Evolutionary conservation across 2,888 invertebrate species (phyloP).

Genomic region (Agriotes lineatus): DNA sequence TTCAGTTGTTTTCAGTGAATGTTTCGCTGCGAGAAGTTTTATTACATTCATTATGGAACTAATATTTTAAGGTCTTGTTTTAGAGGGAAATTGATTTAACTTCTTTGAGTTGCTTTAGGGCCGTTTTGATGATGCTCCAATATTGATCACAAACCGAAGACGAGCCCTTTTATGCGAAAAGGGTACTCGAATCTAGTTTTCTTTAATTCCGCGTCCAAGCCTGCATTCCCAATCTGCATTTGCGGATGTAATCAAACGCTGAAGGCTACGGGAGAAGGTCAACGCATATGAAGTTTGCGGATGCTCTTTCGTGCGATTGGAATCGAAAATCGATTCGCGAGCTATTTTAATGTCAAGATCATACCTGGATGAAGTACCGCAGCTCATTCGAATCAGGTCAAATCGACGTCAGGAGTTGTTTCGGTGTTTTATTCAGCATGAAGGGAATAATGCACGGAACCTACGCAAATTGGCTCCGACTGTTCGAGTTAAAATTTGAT

Average conservation of each 20-base stretch:
- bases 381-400: background rate
- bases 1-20: too few species aligned
- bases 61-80: too few species aligned
- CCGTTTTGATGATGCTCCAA: too few species aligned
- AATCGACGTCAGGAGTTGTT: constrained; percentile 11
- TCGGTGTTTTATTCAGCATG: constrained; percentile 8
- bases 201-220: too few species aligned
- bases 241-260: background rate
- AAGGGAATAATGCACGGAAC: constrained; percentile 5
- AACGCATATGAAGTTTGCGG: background rate
- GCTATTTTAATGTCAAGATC: constrained; percentile 12
- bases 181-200: too few species aligned
- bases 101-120: too few species aligned
- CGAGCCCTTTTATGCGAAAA: too few species aligned
- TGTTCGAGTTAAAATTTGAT: constrained; percentile 11
- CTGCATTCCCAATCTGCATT: too few species aligned
- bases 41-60: too few species aligned
- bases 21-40: too few species aligned
- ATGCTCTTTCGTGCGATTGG: background rate
- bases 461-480: background rate
- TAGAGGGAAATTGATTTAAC: too few species aligned
- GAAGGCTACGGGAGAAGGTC: background rate
- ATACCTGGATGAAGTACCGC: background rate
- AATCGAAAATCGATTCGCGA: constrained; percentile 13
- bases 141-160: too few species aligned